Evolutionary conservation across 2,113 vertebrate genomes (phyloP).

Genomic region (Macrotis lagotis): DNA sequence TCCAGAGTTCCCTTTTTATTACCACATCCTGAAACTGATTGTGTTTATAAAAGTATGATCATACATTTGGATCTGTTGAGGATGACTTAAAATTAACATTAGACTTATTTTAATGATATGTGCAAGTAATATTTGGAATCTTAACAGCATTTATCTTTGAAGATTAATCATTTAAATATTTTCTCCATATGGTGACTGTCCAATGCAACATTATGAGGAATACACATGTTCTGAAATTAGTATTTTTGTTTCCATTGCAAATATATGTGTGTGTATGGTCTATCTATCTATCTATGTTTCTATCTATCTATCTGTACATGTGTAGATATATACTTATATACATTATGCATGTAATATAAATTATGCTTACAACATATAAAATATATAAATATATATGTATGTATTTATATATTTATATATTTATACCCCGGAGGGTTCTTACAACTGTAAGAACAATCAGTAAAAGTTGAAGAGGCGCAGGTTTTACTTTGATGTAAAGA

Average conservation of each 20-base stretch:
- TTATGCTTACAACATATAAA: too few relatives aligned
- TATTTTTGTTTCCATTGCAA: not conserved
- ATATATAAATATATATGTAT: too few relatives aligned
- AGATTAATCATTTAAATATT: not conserved
- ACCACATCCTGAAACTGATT: constrained; percentile 23
- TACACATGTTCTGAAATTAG: not conserved
- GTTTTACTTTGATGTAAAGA: too few relatives aligned
- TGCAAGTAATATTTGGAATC: not conserved
- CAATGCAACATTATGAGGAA: not conserved
- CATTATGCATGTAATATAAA: too few relatives aligned
- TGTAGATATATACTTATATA: too few relatives aligned
- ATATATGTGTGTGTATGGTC: too few relatives aligned
- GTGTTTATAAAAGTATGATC: not conserved
- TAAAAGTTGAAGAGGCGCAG: too few relatives aligned
- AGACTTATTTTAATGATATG: not conserved
- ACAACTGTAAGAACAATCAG: too few relatives aligned
- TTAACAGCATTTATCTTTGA: not conserved
- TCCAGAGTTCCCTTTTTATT: not conserved
- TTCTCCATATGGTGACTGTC: constrained; percentile 1
- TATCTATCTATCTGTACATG: too few relatives aligned
- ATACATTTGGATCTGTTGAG: not conserved
- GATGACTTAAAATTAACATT: not conserved
- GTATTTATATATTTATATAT: too few relatives aligned
- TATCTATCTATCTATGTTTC: too few relatives aligned
- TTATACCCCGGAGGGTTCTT: too few relatives aligned